A percentile compares a stretch with the other conserved stretches of the same genome.
These are phyloP conservation scores for Wasmannia auropunctata DNA, from an alignment of 1,140 invertebrate genomes.

Conservation along the genomic window DNA sequence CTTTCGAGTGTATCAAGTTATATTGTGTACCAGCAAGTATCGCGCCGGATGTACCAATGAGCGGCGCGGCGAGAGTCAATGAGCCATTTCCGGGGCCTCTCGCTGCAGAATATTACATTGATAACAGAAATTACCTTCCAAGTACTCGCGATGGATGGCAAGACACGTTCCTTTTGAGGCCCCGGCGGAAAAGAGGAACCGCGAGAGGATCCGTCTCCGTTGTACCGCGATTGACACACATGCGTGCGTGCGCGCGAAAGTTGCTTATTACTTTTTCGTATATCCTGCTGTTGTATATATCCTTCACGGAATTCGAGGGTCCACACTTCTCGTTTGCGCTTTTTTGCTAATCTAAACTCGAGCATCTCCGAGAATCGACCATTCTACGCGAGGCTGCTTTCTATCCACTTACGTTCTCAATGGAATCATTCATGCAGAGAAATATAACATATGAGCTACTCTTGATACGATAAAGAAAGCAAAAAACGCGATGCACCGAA, in stretches of 20 bases:
- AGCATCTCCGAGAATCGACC: slow-evolving; percentile 33
- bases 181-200: background rate
- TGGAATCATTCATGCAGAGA: slow-evolving; percentile 80
- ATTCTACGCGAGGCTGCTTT: background rate
- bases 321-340: background rate
- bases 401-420: slow-evolving; percentile 72
- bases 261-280: background rate
- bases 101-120: slow-evolving; percentile 81
- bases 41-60: slow-evolving; percentile 84
- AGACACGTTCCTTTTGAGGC: slow-evolving; percentile 62
- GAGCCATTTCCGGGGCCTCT: slow-evolving; percentile 83
- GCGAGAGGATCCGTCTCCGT: background rate
- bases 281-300: background rate
- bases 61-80: slow-evolving; percentile 81
- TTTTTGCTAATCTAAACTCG: slow-evolving; percentile 1
- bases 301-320: background rate
- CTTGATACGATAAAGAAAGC: slow-evolving; percentile 49
- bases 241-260: background rate
- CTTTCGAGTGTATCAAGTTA: slow-evolving; percentile 78
- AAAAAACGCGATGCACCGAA: slow-evolving; percentile 24
- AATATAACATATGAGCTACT: slow-evolving; percentile 18
- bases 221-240: background rate
- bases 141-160: slow-evolving; percentile 57
- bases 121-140: slow-evolving; percentile 81
- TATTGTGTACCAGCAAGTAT: slow-evolving; percentile 76